phyloP scores from a whole-genome alignment of 2,797 vertebrate species.

The Sebastes cheni region DNA sequence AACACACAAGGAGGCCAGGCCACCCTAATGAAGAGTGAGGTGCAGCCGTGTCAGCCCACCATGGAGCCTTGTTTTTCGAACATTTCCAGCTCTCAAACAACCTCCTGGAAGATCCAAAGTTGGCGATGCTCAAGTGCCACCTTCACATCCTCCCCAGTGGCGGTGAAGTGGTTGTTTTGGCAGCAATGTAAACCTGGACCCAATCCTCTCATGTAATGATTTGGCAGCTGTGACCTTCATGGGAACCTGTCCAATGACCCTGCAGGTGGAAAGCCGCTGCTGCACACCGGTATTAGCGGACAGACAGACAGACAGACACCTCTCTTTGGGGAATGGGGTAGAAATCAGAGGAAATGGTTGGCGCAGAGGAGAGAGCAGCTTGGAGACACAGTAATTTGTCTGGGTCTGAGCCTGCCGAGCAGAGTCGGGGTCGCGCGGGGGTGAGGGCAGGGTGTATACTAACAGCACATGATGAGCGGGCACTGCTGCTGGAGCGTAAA shows the following conservation, averaged over 20 bases:
- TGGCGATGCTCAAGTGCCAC: constrained; percentile 32
- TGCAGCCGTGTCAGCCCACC: constrained; percentile 37
- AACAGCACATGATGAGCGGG: constrained; percentile 64
- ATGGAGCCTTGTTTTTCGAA: constrained; percentile 19
- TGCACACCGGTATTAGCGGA: constrained; percentile 36
- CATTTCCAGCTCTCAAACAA: constrained; percentile 31
- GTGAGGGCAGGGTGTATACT: constrained; percentile 61
- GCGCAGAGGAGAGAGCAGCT: constrained; percentile 51
- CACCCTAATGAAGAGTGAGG: constrained; percentile 58
- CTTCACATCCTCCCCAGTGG: constrained; percentile 27
- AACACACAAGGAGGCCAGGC: constrained; percentile 40
- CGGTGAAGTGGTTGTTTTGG: constrained; percentile 61
- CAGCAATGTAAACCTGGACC: constrained; percentile 46
- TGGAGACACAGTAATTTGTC: constrained; percentile 72
- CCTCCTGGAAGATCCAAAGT: constrained; percentile 10
- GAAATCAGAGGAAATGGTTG: constrained; percentile 64
- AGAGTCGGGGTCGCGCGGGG: constrained; percentile 46
- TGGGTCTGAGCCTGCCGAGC: constrained; percentile 53
- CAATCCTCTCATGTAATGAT: constrained; percentile 65
- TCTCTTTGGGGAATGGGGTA: constrained; percentile 57
- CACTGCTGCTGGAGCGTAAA: constrained; percentile 41
- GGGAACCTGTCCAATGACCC: constrained; percentile 64
- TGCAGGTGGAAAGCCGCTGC: constrained; percentile 60
- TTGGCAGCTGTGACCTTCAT: constrained; percentile 74
- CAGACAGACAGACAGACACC: constrained; percentile 22